Conservation (phyloP, 2,113 vertebrate genomes). For the Daubentonia madagascariensis region DNA sequence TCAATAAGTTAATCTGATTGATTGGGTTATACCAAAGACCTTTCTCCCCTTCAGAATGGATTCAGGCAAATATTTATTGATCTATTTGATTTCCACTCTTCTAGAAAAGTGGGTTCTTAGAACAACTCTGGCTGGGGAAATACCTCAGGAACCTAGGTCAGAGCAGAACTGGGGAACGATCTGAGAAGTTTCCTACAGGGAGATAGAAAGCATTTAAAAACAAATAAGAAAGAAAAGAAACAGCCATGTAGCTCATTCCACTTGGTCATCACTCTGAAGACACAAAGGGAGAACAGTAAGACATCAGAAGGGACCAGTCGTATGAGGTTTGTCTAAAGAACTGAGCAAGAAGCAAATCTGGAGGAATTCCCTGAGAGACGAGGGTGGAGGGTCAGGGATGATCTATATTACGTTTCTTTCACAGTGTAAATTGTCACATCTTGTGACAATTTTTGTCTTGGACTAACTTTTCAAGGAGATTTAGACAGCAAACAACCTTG, state of each 20-base stretch:
- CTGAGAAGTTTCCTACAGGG: background rate
- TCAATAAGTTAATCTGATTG: background rate
- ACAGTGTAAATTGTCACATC: background rate
- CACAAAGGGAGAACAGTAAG: background rate
- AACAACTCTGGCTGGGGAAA: background rate
- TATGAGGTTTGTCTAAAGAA: background rate
- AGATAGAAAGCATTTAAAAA: background rate
- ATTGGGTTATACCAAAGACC: background rate
- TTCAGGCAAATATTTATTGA: background rate
- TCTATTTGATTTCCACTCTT: background rate
- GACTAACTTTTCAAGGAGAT: background rate
- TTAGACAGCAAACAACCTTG: background rate
- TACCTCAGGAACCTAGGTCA: background rate
- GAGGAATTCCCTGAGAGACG: background rate
- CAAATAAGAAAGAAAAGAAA: background rate
- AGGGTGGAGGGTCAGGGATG: accelerated
- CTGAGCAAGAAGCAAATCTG: background rate
- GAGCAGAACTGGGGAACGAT: accelerated
- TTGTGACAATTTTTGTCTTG: background rate
- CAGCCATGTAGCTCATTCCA: background rate
- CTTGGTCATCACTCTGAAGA: background rate
- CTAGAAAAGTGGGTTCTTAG: background rate
- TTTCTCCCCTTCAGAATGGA: background rate
- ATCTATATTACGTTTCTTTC: background rate
- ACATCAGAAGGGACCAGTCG: background rate